Evolutionary conservation across 2,888 invertebrate species (phyloP), one percentile per base, ranked within the genome.

Genomic region (Lasioglossum morio): DNA sequence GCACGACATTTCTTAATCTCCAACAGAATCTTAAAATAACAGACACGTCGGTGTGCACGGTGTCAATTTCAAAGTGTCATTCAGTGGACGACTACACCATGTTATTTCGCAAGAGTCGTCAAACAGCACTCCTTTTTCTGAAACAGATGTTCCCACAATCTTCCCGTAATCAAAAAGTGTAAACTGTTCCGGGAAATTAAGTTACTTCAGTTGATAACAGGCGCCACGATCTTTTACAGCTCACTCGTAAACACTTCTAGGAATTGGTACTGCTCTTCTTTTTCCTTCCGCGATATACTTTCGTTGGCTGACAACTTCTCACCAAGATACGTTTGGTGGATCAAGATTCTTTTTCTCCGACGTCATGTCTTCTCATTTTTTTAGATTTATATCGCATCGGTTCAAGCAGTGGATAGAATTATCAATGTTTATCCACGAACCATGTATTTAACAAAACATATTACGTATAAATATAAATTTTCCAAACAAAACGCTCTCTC

Each of bases 111-210:
- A 30, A 63, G 63, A 63, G 19, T 8, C 30, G 63, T 63, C 63
- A 63, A 63, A 63, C 63, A 63, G 30, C 63, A 30, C 63, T 30
- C 63, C 63, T 63, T 63, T 63, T 63, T 63, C 30, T 8, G 63
- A 63, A 63, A 63, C 63, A 63, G 63, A 63, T 63, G 63, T 27
- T 30, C 2, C 63, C 63, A 30, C 30, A 63, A 30, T 30, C 63
- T 63, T 63, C 8, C 63, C 30, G 63, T 30, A 63, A 63, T 63
- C 63, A 19, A 63, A 63, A 30, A 30, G 30, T 30, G 63, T 63
- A 63, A 63, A 63, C 63, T 30, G 30, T 63, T 63, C 63, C 30
- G 8, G 30, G 63, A 63, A 63, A 19, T 63, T 7, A 63, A 30
- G 30, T 30, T 30, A 30, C 30, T 19, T 19, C 63, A 3, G 7